Evolutionary conservation across 1,140 invertebrate species (phyloP), one percentile per base, ranked within the genome.

Genomic region (Chironomus striatipennis): DNA sequence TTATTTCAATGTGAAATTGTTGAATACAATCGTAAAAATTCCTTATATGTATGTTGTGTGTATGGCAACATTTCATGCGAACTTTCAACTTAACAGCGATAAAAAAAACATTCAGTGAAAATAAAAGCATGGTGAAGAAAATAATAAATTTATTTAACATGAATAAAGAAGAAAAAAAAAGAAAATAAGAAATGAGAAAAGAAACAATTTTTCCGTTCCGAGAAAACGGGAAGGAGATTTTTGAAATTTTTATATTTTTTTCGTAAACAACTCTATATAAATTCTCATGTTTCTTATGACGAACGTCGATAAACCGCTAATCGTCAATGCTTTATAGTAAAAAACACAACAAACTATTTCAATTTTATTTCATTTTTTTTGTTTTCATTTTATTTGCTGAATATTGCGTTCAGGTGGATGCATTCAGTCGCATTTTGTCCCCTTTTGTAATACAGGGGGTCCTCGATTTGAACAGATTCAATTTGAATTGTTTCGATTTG

Each of bases 271-370:
- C 18, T 70, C 65, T 20, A 18, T n/a, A n/a, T 7, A 57, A 20
- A 20, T 70, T 70, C 20, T 70, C 20, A 20, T 70, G n/a, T 57
- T 57, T n/a, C 20, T 70, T 10, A 20, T 70, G 65, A 70, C 65
- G 24, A 34, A 34, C 24, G 65, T 18, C 65, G 65, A 70, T 70
- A 70, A 70, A 70, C 65, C 65, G 65, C 65, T 70, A 70, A 70
- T 70, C 65, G 20, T 70, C 17, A 34, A 34, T 34, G 65, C 20
- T 18, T 12, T 57, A 57, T 9, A 70, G 18, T 17, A 7, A 70
- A 70, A 70, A 70, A 70, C 9, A 70, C 9, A 57, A n/a, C n/a
- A 67, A 70, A 70, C 65, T 70, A 70, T 70, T 70, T 70, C 20
- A 9, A 17, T 70, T 70, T 70, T 70, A 10, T 17, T 70, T 70